phyloP scores from a whole-genome alignment of 1,140 invertebrate genomes.

The Diabrotica undecimpunctata region DNA sequence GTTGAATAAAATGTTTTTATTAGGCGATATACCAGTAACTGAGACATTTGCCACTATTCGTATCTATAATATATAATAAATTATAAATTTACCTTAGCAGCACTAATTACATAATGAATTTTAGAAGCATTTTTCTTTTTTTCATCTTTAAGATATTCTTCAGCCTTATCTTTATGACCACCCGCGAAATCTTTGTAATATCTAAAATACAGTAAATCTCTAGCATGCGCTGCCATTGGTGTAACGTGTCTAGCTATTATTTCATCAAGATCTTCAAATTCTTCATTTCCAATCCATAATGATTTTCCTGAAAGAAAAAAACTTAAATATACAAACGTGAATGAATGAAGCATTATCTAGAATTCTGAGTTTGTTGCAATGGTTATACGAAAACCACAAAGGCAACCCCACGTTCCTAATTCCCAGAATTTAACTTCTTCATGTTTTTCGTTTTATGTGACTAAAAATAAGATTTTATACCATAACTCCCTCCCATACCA shows the following conservation, averaged over 20 bases:
- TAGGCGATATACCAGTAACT: no score
- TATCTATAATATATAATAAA: no score
- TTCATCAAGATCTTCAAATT: slow-evolving; percentile 99
- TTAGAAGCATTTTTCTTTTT: slow-evolving; percentile 80
- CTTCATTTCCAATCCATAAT: slow-evolving; percentile 82
- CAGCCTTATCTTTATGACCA: slow-evolving; percentile 79
- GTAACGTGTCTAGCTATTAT: slow-evolving; percentile 95
- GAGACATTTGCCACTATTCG: no score
- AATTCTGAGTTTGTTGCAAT: background rate
- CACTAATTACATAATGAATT: slow-evolving; percentile 89
- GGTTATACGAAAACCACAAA: background rate
- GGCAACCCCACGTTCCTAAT: no score
- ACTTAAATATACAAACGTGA: no score
- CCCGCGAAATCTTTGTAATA: slow-evolving; percentile 75
- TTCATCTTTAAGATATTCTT: slow-evolving; percentile 82
- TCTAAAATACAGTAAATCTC: slow-evolving; percentile 88
- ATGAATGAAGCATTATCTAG: no score
- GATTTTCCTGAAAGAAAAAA: slow-evolving; percentile 55
- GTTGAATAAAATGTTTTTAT: no score
- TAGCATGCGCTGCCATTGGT: slow-evolving; percentile 89
- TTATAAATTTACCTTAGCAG: slow-evolving; percentile 58
- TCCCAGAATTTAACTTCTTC: no score
- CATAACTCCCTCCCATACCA: no score
- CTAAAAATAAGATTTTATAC: no score
- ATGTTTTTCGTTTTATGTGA: no score